phyloP scores from a whole-genome alignment of 2,888 invertebrate species.

The Thera britannica region DNA sequence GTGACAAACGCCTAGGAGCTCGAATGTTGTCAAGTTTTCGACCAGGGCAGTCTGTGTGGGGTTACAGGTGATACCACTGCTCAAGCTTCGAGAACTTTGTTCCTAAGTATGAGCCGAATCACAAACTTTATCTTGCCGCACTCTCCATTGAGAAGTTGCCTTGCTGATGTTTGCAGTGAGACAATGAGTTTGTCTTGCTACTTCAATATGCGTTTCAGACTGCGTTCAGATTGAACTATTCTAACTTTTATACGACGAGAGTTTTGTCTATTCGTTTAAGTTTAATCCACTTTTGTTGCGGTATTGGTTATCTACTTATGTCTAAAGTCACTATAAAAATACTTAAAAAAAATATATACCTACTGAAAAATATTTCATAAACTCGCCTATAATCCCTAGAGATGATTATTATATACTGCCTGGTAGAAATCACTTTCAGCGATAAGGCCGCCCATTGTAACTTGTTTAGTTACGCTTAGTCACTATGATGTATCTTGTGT shows the following conservation, averaged over 20 bases:
- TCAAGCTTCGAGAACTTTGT: constrained; percentile 63
- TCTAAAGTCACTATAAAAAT: too few relatives aligned
- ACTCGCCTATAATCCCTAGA: too few relatives aligned
- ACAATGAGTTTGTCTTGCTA: constrained; percentile 73
- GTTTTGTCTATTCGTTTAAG: constrained; percentile 6
- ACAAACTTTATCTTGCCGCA: constrained; percentile 64
- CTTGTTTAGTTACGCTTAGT: too few relatives aligned
- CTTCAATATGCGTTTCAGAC: constrained; percentile 62
- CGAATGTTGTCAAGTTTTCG: constrained; percentile 57
- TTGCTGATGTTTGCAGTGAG: constrained; percentile 60
- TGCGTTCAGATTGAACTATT: constrained; percentile 39
- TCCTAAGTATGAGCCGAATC: constrained; percentile 66
- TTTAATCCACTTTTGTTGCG: not conserved
- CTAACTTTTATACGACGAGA: constrained; percentile 25
- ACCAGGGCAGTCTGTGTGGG: constrained; percentile 52
- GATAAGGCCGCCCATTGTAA: too few relatives aligned
- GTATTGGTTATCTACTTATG: not conserved
- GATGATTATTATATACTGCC: too few relatives aligned
- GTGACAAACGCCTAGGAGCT: constrained; percentile 50
- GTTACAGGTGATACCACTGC: constrained; percentile 68
- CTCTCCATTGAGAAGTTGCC: constrained; percentile 68
- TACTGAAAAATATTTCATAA: too few relatives aligned
- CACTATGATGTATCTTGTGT: too few relatives aligned
- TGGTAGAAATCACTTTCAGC: too few relatives aligned
- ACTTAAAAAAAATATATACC: too few relatives aligned